These are phyloP conservation scores for Enhydra lutris DNA, from an alignment of 2,113 vertebrate genomes.

Conservation along the genomic window DNA sequence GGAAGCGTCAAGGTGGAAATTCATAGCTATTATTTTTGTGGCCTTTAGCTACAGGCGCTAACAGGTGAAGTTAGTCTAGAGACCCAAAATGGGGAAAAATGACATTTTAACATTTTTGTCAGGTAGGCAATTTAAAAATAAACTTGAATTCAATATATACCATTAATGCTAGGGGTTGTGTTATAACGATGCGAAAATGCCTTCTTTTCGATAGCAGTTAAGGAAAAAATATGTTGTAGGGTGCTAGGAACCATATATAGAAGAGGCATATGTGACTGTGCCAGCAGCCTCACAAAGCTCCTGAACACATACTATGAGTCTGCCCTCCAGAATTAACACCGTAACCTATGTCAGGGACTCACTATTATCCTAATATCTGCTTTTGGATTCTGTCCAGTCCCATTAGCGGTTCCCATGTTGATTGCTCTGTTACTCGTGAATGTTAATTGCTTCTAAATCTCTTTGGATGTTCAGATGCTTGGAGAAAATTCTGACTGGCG, in stretches of 20 bases:
- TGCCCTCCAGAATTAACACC: constrained; percentile 82
- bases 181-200: constrained; percentile 44
- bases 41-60: constrained; percentile 65
- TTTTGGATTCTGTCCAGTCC: constrained; percentile 88
- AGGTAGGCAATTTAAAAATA: constrained; percentile 76
- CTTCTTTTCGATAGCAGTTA: constrained; percentile 66
- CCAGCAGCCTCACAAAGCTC: constrained; percentile 70
- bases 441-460: constrained; percentile 88
- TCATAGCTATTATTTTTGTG: constrained; percentile 67
- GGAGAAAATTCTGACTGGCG: constrained; percentile 70
- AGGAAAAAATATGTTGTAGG: constrained; percentile 55
- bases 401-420: constrained; percentile 84
- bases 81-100: constrained; percentile 52
- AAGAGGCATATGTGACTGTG: constrained; percentile 75
- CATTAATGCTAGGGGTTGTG: constrained; percentile 78
- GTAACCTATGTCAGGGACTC: constrained; percentile 84
- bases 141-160: constrained; percentile 70
- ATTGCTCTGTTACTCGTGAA: constrained; percentile 88
- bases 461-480: constrained; percentile 82
- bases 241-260: constrained; percentile 69
- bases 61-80: constrained; percentile 67
- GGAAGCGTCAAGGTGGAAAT: neutral
- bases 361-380: constrained; percentile 85
- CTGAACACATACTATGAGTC: constrained; percentile 74
- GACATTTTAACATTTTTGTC: constrained; percentile 67